Evolutionary conservation across 1,140 invertebrate species (phyloP).

Genomic region (Sweltsa coloradensis): DNA sequence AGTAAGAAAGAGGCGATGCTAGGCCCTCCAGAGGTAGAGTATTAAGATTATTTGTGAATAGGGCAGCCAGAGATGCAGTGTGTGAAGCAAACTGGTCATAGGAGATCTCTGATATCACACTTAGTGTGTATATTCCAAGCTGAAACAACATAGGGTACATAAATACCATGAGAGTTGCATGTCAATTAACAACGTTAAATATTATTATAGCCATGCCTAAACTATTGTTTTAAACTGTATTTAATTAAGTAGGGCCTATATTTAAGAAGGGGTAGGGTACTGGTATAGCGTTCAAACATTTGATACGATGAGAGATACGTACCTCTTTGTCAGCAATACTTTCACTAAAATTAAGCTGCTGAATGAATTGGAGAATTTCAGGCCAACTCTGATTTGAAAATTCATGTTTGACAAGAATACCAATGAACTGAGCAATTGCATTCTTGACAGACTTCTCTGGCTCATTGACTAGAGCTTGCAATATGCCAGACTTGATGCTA

Average conservation of each 20-base stretch:
- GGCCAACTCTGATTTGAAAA: conserved; percentile 49
- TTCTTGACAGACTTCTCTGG: conserved; percentile 47
- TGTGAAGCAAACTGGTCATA: conserved; percentile 42
- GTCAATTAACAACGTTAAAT: not conserved
- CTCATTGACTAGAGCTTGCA: conserved; percentile 43
- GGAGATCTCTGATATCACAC: conserved; percentile 46
- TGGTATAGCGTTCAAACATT: no score
- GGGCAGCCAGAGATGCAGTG: conserved; percentile 34
- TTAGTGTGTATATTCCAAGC: conserved; percentile 52
- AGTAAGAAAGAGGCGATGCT: conserved; percentile 38
- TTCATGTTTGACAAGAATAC: conserved; percentile 58
- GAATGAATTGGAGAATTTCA: conserved; percentile 54
- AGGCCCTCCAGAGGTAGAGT: conserved; percentile 35
- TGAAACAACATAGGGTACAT: conserved; percentile 25
- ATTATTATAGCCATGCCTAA: no score
- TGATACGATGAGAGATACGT: no score
- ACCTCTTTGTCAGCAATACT: conserved; percentile 45
- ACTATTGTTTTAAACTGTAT: no score
- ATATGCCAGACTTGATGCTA: conserved; percentile 44
- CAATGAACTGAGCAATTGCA: conserved; percentile 49
- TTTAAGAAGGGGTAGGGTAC: no score
- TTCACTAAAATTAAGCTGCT: conserved; percentile 39
- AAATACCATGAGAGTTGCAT: not conserved
- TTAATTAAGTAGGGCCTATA: no score
- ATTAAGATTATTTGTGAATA: conserved; percentile 39